A percentile compares a stretch with the other conserved stretches of the same genome.
phyloP scores from a whole-genome alignment of 1,140 invertebrate genomes.

The Drosophila pruinosa region DNA sequence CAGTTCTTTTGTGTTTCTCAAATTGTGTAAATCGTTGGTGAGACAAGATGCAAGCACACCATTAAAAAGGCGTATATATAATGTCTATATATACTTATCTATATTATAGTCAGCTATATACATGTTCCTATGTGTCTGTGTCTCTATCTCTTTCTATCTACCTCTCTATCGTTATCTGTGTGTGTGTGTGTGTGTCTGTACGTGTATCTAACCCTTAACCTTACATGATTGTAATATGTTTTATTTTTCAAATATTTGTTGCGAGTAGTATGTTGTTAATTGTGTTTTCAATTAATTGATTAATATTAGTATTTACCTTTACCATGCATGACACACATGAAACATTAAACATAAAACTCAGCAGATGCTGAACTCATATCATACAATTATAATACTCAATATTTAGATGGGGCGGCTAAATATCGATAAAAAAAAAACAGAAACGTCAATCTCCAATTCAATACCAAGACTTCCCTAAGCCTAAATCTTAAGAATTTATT shows the following conservation, averaged over 20 bases:
- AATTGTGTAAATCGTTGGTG: conserved; percentile 21
- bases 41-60: conserved; percentile 48
- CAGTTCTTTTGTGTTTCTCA: conserved; percentile 28
- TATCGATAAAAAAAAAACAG: neutral
- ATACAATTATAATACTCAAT: conserved; percentile 7
- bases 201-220: conserved; percentile 55
- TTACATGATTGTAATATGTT: conserved; percentile 54
- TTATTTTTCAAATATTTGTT: conserved; percentile 59
- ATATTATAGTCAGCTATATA: conserved; percentile 29
- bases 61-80: conserved; percentile 36
- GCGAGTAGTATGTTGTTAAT: conserved; percentile 50
- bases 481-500: conserved; percentile 26
- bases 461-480: conserved; percentile 20
- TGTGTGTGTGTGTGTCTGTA: conserved; percentile 41
- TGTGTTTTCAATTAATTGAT: conserved; percentile 49
- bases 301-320: conserved; percentile 46
- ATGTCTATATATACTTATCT: conserved; percentile 29
- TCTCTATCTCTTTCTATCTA: conserved; percentile 4
- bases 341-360: conserved; percentile 24
- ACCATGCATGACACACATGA: conserved; percentile 49
- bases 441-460: neutral
- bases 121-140: conserved; percentile 27
- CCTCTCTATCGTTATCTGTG: conserved; percentile 16
- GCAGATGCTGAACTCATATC: conserved; percentile 31
- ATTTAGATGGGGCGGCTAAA: conserved; percentile 5